Evolutionary conservation across 2,113 vertebrate species (phyloP).

Genomic region (Hippoglossus stenolepis): DNA sequence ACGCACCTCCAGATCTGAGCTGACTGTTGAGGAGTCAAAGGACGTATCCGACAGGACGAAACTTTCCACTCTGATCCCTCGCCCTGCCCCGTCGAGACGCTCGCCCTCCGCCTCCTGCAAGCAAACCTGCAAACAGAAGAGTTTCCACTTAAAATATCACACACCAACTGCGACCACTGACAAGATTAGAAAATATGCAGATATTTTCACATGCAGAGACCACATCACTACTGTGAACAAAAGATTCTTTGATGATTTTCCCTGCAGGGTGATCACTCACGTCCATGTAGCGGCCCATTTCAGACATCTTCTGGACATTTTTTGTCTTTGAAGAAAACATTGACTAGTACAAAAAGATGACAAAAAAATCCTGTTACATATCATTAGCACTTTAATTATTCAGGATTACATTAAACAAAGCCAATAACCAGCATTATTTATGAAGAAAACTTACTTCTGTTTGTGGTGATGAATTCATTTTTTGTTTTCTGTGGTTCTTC

Average conservation of each 20-base stretch:
- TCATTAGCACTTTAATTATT: too few relatives aligned
- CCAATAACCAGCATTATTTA: background rate
- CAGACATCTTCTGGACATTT: constrained; percentile 56
- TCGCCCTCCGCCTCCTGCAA: constrained; percentile 43
- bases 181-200: constrained; percentile 1
- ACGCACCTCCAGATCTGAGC: constrained; percentile 86
- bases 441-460: constrained; percentile 35
- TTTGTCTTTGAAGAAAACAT: constrained; percentile 45
- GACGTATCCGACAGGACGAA: constrained; percentile 76
- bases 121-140: constrained; percentile 61
- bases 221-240: background rate
- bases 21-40: constrained; percentile 77
- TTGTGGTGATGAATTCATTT: constrained; percentile 11
- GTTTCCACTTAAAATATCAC: background rate
- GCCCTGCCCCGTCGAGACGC: constrained; percentile 25
- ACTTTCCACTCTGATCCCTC: constrained; percentile 64
- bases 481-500: constrained; percentile 26
- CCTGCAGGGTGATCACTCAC: constrained; percentile 78
- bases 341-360: background rate
- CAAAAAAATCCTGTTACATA: too few relatives aligned
- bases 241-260: constrained; percentile 72
- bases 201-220: background rate
- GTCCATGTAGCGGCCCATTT: constrained; percentile 82
- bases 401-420: background rate
- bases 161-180: background rate